Evolutionary conservation across 2,888 invertebrate species (phyloP), one percentile per base, ranked within the genome.

Genomic region (Diarsia dahlii): DNA sequence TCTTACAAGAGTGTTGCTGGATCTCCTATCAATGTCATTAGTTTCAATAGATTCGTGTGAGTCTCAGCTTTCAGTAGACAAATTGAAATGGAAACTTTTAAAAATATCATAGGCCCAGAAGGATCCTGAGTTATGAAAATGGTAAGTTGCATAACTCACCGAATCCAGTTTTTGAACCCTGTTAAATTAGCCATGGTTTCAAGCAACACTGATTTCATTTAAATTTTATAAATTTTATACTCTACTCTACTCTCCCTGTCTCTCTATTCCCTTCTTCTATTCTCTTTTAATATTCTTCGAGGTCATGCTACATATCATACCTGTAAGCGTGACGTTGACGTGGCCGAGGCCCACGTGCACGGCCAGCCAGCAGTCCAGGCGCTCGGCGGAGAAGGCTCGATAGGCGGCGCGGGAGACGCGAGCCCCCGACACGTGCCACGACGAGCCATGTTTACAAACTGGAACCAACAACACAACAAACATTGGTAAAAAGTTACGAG

Each of bases 301-400:
- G 54, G 28, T 34, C 15, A 71, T 78, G 34, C 28, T 13, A 45
- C 18, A 23, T 46, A 54, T 87, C 89, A 97, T 97, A 99, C 99
- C 98, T 96, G 97, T 97, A 88, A 99, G 97, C 72, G 99, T 99
- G 90, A 99, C 98, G 96, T 99, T 99, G 95, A 99, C 98, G 95
- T 99, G 99, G 92, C 98, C 98, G 81, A 99, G 97, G 74, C 99
- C 99, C 88, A 99, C 98, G 94, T 98, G 98, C 78, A 99, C 98
- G 56, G 99, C 99, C 86, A 99, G 97, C 95, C 98, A 97, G 89
- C 99, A 99, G 90, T 98, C 97, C 85, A 99, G 97, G 92, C 98
- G 98, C 93, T 99, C 99, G 87, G 98, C 97, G 85, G 99, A 99
- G 97, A 99, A 99, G 87, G 99, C 99, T 91, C 98, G 98, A 97